These are phyloP conservation scores for Dioctria rufipes DNA, from an alignment of 2,888 invertebrate species.

Conservation along the genomic window DNA sequence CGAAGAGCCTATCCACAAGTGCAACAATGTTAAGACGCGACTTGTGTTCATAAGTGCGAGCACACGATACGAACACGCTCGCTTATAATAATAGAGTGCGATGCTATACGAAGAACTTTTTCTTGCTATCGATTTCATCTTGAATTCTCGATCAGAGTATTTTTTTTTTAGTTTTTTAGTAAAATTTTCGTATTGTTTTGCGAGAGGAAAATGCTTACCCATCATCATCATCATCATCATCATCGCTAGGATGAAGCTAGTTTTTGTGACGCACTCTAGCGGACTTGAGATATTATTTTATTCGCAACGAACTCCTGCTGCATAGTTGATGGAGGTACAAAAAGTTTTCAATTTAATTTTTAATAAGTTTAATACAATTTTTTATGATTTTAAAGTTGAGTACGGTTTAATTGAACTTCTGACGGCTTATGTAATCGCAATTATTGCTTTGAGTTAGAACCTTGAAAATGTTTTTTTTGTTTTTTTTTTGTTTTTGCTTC, in stretches of 20 bases:
- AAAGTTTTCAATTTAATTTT: conserved; percentile 30
- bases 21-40: conserved; percentile 24
- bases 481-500: neutral
- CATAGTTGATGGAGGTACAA: neutral
- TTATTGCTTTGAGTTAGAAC: conserved; percentile 26
- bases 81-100: neutral
- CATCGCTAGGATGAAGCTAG: conserved; percentile 12
- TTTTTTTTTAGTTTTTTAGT: conserved; percentile 14
- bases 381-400: neutral
- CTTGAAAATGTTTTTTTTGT: conserved; percentile 22
- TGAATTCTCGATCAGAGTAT: too few species aligned
- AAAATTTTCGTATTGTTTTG: conserved; percentile 22
- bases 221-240: neutral
- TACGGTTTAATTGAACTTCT: conserved; percentile 26
- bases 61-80: neutral
- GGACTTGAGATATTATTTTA: neutral
- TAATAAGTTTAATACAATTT: conserved; percentile 34
- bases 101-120: conserved; percentile 2
- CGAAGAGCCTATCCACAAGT: conserved; percentile 29
- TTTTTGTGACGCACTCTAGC: neutral
- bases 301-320: too few species aligned
- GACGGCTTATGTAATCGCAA: conserved; percentile 34
- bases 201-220: conserved; percentile 15
- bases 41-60: conserved; percentile 29
- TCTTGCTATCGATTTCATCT: conserved; percentile 40